Base-by-base conservation (phyloP, 92 coral and sea anemone species). In the Palythoa heliodiscus region DNA sequence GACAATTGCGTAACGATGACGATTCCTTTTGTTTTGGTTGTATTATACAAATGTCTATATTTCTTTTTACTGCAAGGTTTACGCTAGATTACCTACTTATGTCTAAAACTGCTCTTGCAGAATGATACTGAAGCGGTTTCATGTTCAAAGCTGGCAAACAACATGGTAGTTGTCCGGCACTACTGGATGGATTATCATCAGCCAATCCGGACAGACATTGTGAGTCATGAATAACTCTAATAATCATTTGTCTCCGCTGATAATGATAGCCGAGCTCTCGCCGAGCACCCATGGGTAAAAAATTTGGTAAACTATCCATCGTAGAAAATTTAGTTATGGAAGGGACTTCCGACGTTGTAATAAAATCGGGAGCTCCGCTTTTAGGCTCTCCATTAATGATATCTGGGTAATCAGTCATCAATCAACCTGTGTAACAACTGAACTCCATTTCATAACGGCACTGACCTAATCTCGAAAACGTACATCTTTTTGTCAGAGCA, bases 101-200 rank as follows among this genome's bases (percentile, higher is more conserved):
- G 25, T 63, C 23, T 63, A n/a, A 63, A 63, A 19, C 69, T 63
- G 35, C 25, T 7, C 67, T 74, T 79, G 12, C 29, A 92, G 95
- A 73, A 92, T 58, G 89, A 82, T 50, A 92, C 95, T 2, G 95
- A 92, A 43, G 57, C 87, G 20, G 92, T 92, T n/a, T 57, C 88
- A 53, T 92, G 95, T 53, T 90, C 93, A 19, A 88, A 89, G 47
- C 91, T 93, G 57, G 82, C 93, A 11, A 87, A 77, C 43, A 75
- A 52, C 29, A 89, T 75, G 67, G 91, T 91, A 2, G 95, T 80
- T 35, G 85, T 93, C 47, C 87, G 95, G 67, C 91, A 85, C 9
- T 93, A 91, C 70, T 89, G 86, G 86, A 24, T 91, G 89, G 97
- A 91, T 70, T 64, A 54, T 16, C 94, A 91, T 52, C 92, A 87